These are phyloP conservation scores for Magallana angulata DNA, from an alignment of 1,140 invertebrate genomes.

Conservation along the genomic window DNA sequence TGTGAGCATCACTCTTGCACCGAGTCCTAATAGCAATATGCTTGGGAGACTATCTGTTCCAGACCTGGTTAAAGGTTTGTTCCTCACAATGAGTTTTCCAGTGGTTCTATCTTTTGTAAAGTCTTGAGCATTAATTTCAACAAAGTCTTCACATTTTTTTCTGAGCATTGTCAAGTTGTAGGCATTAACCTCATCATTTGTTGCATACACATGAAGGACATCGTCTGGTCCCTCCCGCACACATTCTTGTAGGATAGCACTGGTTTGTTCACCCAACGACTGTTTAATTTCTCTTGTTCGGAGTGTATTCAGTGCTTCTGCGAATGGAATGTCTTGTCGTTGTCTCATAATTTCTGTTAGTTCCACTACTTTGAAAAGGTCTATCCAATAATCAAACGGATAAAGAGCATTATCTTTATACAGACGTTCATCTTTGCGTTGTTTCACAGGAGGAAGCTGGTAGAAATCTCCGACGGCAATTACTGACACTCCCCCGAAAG, in stretches of 20 bases:
- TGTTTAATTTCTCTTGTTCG: too few species aligned
- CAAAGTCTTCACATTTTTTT: neutral
- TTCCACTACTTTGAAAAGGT: conserved; percentile 18
- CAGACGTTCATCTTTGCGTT: too few species aligned
- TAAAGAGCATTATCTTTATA: neutral
- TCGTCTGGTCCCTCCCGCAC: too few species aligned
- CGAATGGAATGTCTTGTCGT: conserved; percentile 23
- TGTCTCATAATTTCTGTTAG: conserved; percentile 44
- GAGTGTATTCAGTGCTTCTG: conserved; percentile 2
- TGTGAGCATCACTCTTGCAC: conserved; percentile 33
- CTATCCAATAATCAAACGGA: conserved; percentile 40
- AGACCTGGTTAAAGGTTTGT: neutral
- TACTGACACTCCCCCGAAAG: conserved; percentile 46
- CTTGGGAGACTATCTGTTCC: conserved; percentile 16
- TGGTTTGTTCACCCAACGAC: too few species aligned
- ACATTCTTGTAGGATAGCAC: too few species aligned
- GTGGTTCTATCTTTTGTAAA: conserved; percentile 19
- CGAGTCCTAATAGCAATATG: neutral
- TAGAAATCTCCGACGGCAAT: conserved; percentile 52
- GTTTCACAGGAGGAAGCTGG: conserved; percentile 43
- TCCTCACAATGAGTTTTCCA: conserved; percentile 19
- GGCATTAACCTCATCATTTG: neutral
- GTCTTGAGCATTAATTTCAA: conserved; percentile 23
- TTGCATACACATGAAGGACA: too few species aligned
- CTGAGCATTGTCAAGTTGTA: conserved; percentile 39